Base-by-base conservation (phyloP, 2,113 vertebrate species). In the Arenaria interpres region DNA sequence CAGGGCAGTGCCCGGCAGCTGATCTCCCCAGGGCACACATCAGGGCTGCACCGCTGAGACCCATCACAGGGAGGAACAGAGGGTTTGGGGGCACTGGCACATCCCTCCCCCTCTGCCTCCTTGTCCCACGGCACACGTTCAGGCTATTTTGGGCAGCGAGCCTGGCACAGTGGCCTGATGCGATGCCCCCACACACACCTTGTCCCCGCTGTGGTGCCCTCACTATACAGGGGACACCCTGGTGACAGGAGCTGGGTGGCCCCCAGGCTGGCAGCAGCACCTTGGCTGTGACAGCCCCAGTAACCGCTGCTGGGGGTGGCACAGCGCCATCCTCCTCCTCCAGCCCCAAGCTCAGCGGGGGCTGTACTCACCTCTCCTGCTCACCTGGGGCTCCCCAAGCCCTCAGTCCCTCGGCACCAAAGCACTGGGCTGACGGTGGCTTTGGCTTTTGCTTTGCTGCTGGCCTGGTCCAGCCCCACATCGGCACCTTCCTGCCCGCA, bases 101-200 rank as follows among this genome's bases (percentile, higher is more conserved):
- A 0, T 75, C 50, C 45, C n/a, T 39, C 23, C 18, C 50, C n/a
- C 19, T 41, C 32, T 22, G 7, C 10, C 2, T n/a, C 45, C 39
- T 41, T 27, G 35, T 30, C 48, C 54, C 18, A 4, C 0, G 0
- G 28, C 37, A 46, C 3, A 0, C 0, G 2, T 35, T 57, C 33
- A 14, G 23, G 86, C 46, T 59, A 51, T 13, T 59, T 9, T 39
- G 21, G 59, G 39, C 66, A 78, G 24, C 1, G 1, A 60, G 59
- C 33, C 68, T 32, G 39, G 48, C 22, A 14, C 2, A 5, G 69
- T 12, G 12, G 15, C 37, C 50, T 2, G 3, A 43, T 1, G 1
- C 43, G 7, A 14, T 2, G 53, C 4, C 10, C 18, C 24, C 8
- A 0, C 0, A 17, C 66, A 32, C 41, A 56, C 27, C 14, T 66